phyloP scores from a whole-genome alignment of 2,797 vertebrate genomes.

The Pempheris klunzingeri region DNA sequence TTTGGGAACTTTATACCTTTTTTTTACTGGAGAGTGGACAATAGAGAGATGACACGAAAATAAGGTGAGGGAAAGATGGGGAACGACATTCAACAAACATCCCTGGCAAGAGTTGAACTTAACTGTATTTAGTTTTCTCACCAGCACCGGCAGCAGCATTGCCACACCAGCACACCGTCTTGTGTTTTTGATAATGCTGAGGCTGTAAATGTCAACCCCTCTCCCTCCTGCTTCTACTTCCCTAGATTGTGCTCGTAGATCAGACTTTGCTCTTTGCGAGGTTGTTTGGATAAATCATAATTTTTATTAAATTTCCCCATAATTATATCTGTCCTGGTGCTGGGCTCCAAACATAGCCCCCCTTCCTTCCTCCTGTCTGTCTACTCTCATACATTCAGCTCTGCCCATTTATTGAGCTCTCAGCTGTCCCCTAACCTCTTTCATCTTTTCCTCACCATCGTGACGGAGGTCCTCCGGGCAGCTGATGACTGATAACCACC shows the following conservation, averaged over 20 bases:
- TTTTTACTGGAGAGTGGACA: neutral
- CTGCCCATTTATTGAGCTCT: neutral
- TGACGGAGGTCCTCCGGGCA: neutral
- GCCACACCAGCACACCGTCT: neutral
- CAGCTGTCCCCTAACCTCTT: neutral
- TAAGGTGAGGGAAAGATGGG: too few relatives aligned
- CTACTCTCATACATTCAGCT: neutral
- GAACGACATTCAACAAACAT: neutral
- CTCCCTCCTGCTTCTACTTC: neutral
- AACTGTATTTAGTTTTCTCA: neutral
- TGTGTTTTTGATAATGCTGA: neutral
- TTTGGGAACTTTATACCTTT: neutral
- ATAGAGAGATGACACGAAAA: neutral
- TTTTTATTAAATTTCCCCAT: neutral
- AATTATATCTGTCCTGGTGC: too few relatives aligned
- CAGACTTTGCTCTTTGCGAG: neutral
- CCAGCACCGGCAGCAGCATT: neutral
- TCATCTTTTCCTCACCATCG: neutral
- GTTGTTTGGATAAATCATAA: neutral
- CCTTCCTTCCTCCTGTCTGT: neutral
- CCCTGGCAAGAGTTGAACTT: neutral
- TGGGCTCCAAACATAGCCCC: neutral
- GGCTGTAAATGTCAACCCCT: neutral
- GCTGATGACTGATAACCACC: slow-evolving; percentile 5
- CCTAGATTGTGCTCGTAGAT: neutral